These are phyloP conservation scores for Pseudobourletiella spinata DNA, from an alignment of 1,140 invertebrate genomes.

Conservation along the genomic window DNA sequence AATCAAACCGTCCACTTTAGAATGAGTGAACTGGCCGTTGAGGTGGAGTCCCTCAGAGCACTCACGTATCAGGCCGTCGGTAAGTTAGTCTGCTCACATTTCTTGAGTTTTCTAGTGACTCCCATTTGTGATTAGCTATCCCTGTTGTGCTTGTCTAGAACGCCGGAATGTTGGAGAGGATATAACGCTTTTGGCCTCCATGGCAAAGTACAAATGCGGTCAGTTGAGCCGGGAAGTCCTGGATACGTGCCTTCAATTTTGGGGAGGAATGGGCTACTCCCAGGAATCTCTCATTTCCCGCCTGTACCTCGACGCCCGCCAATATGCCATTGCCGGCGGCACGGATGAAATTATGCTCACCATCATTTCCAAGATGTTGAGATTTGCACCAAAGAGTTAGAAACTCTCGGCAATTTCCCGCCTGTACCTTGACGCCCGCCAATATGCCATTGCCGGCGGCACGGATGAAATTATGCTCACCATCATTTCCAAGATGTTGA, in stretches of 20 bases:
- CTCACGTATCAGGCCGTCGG: constrained; percentile 44
- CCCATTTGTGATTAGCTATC: background rate
- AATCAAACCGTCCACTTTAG: constrained; percentile 51
- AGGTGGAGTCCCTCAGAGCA: constrained; percentile 47
- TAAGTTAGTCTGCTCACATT: no score
- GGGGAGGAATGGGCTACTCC: background rate
- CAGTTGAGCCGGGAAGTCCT: background rate
- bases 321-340: background rate
- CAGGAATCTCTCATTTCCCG: background rate
- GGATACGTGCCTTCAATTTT: background rate
- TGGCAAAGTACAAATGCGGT: background rate
- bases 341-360: background rate
- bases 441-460: background rate
- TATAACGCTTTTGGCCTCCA: constrained; percentile 47
- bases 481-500: no score
- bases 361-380: no score
- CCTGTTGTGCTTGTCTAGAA: constrained; percentile 39
- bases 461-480: background rate
- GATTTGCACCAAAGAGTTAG: no score
- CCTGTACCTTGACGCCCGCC: background rate
- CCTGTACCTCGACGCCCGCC: background rate
- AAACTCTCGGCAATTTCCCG: no score
- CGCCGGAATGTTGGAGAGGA: constrained; percentile 46
- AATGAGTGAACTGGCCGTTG: constrained; percentile 51
- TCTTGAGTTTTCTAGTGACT: background rate